Conservation (phyloP, 2,113 vertebrate species). For the Pygoscelis antarcticus region DNA sequence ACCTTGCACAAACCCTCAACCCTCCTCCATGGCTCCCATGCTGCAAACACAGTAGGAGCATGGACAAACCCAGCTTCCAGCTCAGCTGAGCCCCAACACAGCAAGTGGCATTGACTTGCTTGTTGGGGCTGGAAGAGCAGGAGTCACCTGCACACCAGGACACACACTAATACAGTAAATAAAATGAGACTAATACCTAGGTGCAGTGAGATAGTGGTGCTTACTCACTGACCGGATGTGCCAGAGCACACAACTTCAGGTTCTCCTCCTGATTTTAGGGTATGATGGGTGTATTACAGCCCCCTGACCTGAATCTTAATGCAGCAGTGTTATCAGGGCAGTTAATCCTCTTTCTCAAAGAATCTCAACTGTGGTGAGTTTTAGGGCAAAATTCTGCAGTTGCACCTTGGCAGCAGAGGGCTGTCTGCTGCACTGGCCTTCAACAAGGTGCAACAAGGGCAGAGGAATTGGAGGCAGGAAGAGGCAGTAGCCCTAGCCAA, state of each 20-base stretch:
- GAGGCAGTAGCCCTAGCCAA: neutral
- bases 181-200: neutral
- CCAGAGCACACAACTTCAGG: neutral
- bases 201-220: neutral
- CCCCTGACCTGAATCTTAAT: neutral
- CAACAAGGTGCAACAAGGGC: rapidly evolving
- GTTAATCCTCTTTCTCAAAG: neutral
- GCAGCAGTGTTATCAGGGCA: neutral
- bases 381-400: neutral
- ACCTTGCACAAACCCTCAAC: neutral
- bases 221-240: neutral
- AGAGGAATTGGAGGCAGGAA: neutral
- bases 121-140: neutral
- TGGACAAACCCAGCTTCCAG: neutral
- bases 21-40: neutral
- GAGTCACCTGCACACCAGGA: neutral
- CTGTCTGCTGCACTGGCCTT: neutral
- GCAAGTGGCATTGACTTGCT: neutral
- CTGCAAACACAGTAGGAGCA: neutral
- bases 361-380: neutral
- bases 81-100: neutral
- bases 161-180: neutral
- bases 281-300: too few relatives aligned
- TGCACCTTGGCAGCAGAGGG: neutral
- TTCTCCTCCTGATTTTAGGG: neutral